Base-by-base conservation (phyloP, 2,888 invertebrate genomes). In the Chalcosyrphus nemorum region DNA sequence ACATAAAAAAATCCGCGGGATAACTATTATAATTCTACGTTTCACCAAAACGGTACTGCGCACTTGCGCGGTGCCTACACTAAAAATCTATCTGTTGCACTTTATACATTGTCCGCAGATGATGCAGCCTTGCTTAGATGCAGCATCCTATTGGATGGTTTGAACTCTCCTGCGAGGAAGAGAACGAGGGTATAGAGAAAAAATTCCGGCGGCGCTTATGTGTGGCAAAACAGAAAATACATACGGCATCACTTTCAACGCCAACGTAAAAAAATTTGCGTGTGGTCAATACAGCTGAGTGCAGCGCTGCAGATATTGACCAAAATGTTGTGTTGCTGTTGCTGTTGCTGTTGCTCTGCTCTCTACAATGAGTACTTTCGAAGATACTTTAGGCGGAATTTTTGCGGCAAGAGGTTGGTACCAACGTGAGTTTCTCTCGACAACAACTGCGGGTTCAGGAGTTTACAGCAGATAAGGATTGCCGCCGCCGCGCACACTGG, bases 191-290 rank as follows among this genome's bases (percentile, higher is more conserved):
- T 54, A 29, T n/a, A n/a, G n/a, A 52, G 29, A 1, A 59, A 57
- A 63, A 59, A 81, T 77, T 81, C 81, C 81, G 45, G 78, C 77
- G 82, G 82, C 82, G 72, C 72, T 65, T 80, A 74, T 80, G 57
- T 59, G 35, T 56, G n/a, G 32, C 27, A 75, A 21, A 17, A 47
- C 11, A 61, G 27, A 43, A 70, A 59, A 43, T 38, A 32, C 59
- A 47, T 35, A 66, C 81, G 72, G 78, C 82, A 78, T 84, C 78
- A 84, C 78, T 84, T 84, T 80, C 78, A 84, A 84, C 82, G 82
- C 78, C 78, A 84, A 84, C 82, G 74, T 82, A 63, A 32, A 82
- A 32, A 82, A 78, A 84, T 74, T 74, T 84, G 82, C 82, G 82
- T 84, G 82, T 78, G 82, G 82, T 84, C 78, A 80, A 63, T 52